Percentiles rank a stretch among this genome's conserved stretches.
Conservation (phyloP, 2,113 vertebrate species). For the Psephotus haematonotus region DNA sequence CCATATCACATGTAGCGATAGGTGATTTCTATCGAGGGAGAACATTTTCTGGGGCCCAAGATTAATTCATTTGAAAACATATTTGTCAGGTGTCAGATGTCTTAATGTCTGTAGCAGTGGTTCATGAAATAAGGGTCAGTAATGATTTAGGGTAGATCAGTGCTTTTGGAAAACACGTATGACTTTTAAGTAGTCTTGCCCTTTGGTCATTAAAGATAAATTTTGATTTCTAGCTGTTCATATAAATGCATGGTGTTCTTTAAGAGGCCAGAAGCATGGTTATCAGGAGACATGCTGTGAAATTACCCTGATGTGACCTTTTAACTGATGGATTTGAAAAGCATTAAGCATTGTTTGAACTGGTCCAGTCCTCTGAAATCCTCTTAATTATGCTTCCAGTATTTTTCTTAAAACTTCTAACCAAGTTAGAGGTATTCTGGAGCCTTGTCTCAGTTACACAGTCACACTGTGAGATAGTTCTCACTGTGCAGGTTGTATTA, state of each 20-base stretch:
- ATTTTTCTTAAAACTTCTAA: neutral
- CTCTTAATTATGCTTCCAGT: neutral
- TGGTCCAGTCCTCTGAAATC: neutral
- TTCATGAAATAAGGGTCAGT: neutral
- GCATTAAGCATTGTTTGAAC: conserved; percentile 1
- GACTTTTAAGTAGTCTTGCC: neutral
- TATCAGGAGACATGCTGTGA: neutral
- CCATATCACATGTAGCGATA: rapidly evolving
- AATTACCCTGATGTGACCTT: conserved; percentile 17
- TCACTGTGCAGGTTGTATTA: neutral
- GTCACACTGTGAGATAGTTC: neutral
- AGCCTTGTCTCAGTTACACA: neutral
- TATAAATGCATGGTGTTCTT: neutral
- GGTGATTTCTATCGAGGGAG: neutral
- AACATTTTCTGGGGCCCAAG: neutral
- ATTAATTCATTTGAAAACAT: neutral
- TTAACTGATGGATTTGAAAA: conserved; percentile 17
- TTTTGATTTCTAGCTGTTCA: neutral
- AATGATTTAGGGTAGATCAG: neutral
- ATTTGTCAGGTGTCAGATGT: neutral
- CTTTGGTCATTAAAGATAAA: neutral
- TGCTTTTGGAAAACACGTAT: neutral
- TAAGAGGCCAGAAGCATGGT: neutral
- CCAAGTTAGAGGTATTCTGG: neutral
- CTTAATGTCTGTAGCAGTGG: neutral